Conservation (phyloP, 2,113 vertebrate species). For the Cyphotilapia sp. region DNA sequence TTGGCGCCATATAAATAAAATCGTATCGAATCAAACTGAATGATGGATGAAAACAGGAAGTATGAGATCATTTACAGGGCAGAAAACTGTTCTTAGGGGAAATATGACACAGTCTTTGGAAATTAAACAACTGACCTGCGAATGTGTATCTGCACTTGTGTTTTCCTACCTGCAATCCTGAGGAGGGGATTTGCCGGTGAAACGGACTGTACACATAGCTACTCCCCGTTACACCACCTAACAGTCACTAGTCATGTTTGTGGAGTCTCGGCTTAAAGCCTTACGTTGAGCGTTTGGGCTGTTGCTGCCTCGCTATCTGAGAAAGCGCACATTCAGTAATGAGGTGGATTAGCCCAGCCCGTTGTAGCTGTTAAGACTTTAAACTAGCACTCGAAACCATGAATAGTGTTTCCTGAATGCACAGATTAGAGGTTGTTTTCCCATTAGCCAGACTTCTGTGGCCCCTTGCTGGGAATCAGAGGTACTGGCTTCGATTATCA, state of each 20-base stretch:
- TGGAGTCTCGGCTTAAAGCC: background rate
- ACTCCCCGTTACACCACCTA: background rate
- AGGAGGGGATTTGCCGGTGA: background rate
- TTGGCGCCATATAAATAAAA: background rate
- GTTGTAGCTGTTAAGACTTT: background rate
- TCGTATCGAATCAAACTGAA: fast-evolving
- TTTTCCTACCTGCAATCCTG: background rate
- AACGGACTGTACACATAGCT: background rate
- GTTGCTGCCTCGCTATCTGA: background rate
- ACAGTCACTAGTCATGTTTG: background rate
- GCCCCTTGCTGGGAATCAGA: background rate
- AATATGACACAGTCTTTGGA: fast-evolving
- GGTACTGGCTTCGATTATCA: background rate
- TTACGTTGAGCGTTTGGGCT: fast-evolving
- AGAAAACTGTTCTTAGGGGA: background rate
- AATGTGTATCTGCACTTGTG: background rate
- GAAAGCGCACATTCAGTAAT: background rate
- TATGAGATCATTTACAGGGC: background rate
- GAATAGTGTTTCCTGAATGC: background rate
- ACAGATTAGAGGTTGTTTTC: background rate
- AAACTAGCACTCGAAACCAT: background rate
- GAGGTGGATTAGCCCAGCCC: background rate
- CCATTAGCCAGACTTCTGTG: background rate
- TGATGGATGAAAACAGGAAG: background rate
- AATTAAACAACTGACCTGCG: background rate